Evolutionary conservation across 1,140 invertebrate genomes (phyloP).

Genomic region (Orussus abietinus): DNA sequence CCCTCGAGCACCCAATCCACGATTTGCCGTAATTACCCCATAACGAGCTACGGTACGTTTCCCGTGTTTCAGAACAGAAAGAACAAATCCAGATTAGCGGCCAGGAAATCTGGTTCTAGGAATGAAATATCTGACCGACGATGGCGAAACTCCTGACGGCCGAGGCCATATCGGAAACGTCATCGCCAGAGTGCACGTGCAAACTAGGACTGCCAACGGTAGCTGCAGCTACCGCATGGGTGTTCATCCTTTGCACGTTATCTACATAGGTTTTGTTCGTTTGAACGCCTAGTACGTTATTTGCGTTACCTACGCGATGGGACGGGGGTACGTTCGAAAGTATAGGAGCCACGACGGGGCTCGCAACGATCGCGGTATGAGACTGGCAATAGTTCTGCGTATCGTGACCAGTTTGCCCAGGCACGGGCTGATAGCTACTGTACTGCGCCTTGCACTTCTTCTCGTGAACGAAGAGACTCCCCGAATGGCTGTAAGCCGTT

Average conservation of each 20-base stretch:
- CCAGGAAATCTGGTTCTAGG: too few relatives aligned
- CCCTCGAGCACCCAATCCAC: too few relatives aligned
- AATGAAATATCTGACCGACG: conserved; percentile 37
- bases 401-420: conserved; percentile 22
- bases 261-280: conserved; percentile 27
- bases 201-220: conserved; percentile 17
- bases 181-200: conserved; percentile 18
- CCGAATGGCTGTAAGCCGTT: conserved; percentile 45
- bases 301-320: conserved; percentile 16
- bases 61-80: too few relatives aligned
- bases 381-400: conserved; percentile 24
- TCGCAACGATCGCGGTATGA: conserved; percentile 4
- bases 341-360: conserved; percentile 20
- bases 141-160: conserved; percentile 30
- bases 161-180: conserved; percentile 24
- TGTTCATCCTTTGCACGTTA: conserved; percentile 24
- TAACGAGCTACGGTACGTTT: too few relatives aligned
- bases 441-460: conserved; percentile 44
- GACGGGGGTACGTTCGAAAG: conserved; percentile 22
- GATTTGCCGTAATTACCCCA: too few relatives aligned
- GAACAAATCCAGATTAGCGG: too few relatives aligned
- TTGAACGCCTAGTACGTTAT: conserved; percentile 19
- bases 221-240: conserved; percentile 4
- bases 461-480: conserved; percentile 45
- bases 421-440: conserved; percentile 23